Evolutionary conservation across 2,888 invertebrate genomes (phyloP).

Genomic region (Drosophila stalkeri): DNA sequence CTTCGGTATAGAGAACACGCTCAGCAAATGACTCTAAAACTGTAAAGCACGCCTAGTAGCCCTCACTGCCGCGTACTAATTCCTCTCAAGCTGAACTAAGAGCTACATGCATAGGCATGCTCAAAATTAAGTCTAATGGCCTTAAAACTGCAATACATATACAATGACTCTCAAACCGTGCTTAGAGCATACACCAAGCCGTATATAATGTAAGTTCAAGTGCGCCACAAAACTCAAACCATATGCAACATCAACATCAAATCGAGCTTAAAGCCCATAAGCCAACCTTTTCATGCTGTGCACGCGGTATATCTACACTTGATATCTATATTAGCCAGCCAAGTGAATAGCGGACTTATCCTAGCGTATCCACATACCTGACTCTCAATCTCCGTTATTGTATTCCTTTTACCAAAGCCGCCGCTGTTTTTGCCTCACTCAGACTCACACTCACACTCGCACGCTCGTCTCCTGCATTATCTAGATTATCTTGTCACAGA

Average conservation of each 20-base stretch:
- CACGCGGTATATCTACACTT: slow-evolving; percentile 2
- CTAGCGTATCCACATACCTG: slow-evolving; percentile 9
- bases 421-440: too few relatives aligned
- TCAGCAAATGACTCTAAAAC: background rate
- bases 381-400: slow-evolving; percentile 3
- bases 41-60: background rate
- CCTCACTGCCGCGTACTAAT: background rate
- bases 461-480: slow-evolving; percentile 11
- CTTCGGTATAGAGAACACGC: background rate
- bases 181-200: background rate
- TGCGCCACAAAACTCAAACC: background rate
- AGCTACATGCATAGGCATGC: background rate
- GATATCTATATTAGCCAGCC: slow-evolving; percentile 13
- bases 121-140: background rate
- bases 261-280: background rate
- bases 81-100: background rate
- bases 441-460: background rate
- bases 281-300: background rate
- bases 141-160: background rate
- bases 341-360: slow-evolving; percentile 3
- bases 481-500: slow-evolving; percentile 53
- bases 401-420: background rate
- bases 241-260: background rate
- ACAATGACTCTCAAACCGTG: background rate
- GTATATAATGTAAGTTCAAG: background rate